These are phyloP conservation scores for Clarias platycephalus DNA, from an alignment of 2,797 vertebrate genomes.

Conservation along the genomic window DNA sequence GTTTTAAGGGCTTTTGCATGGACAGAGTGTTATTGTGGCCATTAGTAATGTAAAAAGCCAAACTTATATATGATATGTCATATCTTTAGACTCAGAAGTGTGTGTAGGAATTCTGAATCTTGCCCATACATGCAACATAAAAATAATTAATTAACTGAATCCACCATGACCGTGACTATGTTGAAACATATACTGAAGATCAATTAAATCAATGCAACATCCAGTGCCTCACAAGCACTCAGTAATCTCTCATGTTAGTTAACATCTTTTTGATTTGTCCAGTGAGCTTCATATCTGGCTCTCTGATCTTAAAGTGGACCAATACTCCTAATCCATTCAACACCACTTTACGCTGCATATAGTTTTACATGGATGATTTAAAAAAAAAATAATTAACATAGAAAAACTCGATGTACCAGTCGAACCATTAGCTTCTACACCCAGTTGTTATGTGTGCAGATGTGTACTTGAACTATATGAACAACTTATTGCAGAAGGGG, in stretches of 20 bases:
- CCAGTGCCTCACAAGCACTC: background rate
- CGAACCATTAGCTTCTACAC: slow-evolving; percentile 1
- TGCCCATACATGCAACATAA: background rate
- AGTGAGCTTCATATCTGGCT: background rate
- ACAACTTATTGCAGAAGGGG: slow-evolving; percentile 73
- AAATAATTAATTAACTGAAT: background rate
- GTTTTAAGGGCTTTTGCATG: slow-evolving; percentile 4
- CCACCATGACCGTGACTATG: background rate
- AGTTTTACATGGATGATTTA: background rate
- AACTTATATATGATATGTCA: too few relatives aligned
- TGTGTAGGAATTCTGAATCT: background rate
- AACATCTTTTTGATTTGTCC: background rate
- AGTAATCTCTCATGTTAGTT: background rate
- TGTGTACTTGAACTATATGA: slow-evolving; percentile 70
- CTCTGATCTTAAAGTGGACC: background rate
- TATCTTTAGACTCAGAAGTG: slow-evolving; percentile 7
- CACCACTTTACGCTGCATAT: background rate
- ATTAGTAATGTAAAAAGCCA: slow-evolving; percentile 5
- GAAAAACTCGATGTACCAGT: background rate
- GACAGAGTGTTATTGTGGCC: background rate
- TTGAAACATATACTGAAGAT: background rate
- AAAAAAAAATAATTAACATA: background rate
- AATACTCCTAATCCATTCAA: background rate
- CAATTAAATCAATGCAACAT: background rate
- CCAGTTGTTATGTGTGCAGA: slow-evolving; percentile 22